Evolutionary conservation across 2,113 vertebrate species (phyloP).

Genomic region (Halcyon senegalensis): DNA sequence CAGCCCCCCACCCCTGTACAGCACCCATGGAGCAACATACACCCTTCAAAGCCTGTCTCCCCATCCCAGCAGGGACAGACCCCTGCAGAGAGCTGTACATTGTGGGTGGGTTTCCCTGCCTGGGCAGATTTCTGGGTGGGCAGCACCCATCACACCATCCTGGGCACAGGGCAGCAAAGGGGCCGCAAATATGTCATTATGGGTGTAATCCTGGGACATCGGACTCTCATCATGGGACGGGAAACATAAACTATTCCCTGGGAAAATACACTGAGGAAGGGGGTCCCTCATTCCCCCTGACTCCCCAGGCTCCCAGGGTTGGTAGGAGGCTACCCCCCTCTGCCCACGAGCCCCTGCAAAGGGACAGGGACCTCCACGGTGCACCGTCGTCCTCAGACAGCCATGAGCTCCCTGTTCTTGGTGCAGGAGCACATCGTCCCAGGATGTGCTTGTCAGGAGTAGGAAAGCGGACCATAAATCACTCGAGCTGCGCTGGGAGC

Average conservation of each 20-base stretch:
- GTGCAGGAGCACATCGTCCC: not conserved
- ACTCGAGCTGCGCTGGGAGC: not conserved
- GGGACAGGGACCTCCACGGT: not conserved
- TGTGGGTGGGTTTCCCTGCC: not conserved
- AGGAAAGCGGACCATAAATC: not conserved
- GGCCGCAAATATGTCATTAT: not conserved
- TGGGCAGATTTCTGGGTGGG: not conserved
- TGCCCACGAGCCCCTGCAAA: not conserved
- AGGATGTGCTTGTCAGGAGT: not conserved
- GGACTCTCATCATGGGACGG: not conserved
- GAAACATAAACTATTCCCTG: not conserved
- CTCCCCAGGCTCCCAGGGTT: not conserved
- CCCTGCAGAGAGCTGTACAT: not conserved
- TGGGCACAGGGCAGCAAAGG: not conserved
- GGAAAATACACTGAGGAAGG: not conserved
- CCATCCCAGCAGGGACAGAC: not conserved
- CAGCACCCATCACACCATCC: not conserved
- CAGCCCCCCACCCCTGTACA: not conserved
- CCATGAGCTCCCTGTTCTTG: rapidly evolving
- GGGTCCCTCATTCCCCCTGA: not conserved
- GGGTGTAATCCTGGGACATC: not conserved
- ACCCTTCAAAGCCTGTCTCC: not conserved
- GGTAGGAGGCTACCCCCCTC: not conserved
- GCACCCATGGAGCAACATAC: not conserved
- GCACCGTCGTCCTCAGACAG: rapidly evolving